phyloP scores from a whole-genome alignment of 2,797 vertebrate species.

The Xyrichtys novacula region DNA sequence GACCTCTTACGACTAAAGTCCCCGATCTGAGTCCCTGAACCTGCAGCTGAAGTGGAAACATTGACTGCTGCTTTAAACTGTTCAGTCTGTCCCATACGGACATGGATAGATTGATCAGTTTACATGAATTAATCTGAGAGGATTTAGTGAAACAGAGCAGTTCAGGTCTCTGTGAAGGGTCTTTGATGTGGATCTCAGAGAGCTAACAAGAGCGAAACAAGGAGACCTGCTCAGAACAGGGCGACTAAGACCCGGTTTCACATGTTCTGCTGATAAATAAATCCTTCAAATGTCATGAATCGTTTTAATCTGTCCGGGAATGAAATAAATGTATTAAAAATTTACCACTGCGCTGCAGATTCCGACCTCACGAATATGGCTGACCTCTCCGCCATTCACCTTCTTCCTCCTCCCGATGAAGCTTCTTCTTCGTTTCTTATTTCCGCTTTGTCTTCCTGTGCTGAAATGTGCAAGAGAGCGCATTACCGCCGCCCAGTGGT shows the following conservation, averaged over 20 bases:
- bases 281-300: neutral
- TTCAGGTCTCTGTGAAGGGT: neutral
- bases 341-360: constrained; percentile 54
- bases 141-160: neutral
- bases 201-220: neutral
- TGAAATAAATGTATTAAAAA: neutral
- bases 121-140: neutral
- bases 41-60: no score
- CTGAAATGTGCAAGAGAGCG: neutral
- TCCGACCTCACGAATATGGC: constrained; percentile 84
- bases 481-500: neutral
- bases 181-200: no score
- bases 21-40: no score
- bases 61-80: no score
- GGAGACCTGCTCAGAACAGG: no score
- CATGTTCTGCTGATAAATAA: no score
- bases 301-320: no score
- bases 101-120: neutral
- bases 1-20: no score
- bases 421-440: neutral
- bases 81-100: no score
- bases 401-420: constrained; percentile 24
- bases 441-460: neutral
- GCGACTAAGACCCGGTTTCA: no score
- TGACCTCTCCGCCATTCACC: constrained; percentile 55